Evolutionary conservation across 92 coral and sea anemone species (phyloP).

Genomic region (Heteractis magnifica): DNA sequence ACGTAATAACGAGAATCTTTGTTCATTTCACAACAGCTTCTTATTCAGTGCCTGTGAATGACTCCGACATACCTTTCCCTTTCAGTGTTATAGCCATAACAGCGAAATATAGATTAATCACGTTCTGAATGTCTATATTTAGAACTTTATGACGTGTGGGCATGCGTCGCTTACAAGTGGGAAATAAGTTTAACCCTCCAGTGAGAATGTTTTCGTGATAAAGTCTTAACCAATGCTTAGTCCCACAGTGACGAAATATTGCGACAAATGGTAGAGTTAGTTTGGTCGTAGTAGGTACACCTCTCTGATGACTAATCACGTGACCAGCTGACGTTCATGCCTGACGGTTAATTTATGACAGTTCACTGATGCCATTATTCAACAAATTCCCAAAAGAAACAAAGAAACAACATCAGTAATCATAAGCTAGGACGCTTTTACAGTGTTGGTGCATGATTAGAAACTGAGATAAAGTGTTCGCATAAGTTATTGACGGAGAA

Average conservation of each 20-base stretch:
- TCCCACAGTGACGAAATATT: no score
- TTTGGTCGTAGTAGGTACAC: no score
- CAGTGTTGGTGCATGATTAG: background rate
- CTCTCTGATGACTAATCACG: background rate
- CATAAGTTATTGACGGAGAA: background rate
- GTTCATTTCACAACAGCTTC: background rate
- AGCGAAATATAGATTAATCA: background rate
- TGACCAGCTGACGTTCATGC: background rate
- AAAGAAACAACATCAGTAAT: no score
- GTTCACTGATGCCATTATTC: no score
- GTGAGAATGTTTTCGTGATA: background rate
- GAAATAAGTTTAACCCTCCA: background rate
- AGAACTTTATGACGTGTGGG: background rate
- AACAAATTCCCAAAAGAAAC: no score
- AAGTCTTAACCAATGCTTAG: no score
- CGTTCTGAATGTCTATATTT: background rate
- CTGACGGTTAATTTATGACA: background rate
- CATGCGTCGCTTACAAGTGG: background rate
- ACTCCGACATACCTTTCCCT: background rate
- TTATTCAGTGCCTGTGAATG: background rate
- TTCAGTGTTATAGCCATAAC: background rate
- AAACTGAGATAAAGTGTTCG: background rate
- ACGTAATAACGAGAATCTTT: background rate
- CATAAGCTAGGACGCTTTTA: no score
- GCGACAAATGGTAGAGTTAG: no score